Evolutionary conservation across 1,140 invertebrate species (phyloP).

Genomic region (Cyphomyrmex costatus): DNA sequence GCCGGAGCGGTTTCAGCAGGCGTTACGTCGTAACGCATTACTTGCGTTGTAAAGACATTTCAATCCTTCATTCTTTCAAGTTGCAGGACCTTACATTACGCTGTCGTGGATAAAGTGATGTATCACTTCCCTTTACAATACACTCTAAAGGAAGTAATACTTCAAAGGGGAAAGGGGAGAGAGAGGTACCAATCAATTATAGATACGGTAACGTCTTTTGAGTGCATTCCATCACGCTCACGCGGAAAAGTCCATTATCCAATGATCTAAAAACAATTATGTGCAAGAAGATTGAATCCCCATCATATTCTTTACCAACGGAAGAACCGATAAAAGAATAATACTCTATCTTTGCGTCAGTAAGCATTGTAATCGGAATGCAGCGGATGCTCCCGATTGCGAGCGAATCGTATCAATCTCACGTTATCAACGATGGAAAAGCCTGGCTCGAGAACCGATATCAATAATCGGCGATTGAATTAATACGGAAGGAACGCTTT

Average conservation of each 20-base stretch:
- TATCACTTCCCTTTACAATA: slow-evolving; percentile 43
- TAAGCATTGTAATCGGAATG: slow-evolving; percentile 36
- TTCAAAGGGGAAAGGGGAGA: slow-evolving; percentile 13
- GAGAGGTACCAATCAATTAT: slow-evolving; percentile 50
- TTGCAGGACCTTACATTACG: slow-evolving; percentile 45
- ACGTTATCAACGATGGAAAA: slow-evolving; percentile 45
- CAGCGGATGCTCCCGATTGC: slow-evolving; percentile 46
- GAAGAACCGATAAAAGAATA: slow-evolving; percentile 41
- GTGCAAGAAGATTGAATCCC: slow-evolving; percentile 30
- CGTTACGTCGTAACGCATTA: slow-evolving; percentile 10
- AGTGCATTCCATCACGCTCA: slow-evolving; percentile 1
- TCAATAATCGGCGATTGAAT: slow-evolving; percentile 68
- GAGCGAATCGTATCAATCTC: slow-evolving; percentile 62
- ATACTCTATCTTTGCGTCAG: slow-evolving; percentile 15
- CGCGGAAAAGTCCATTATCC: slow-evolving; percentile 36
- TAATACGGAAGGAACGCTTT: slow-evolving; percentile 65
- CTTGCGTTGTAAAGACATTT: slow-evolving; percentile 31
- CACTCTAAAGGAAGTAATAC: slow-evolving; percentile 51
- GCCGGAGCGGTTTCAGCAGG: background rate
- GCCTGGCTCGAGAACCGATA: slow-evolving; percentile 50
- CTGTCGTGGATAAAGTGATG: slow-evolving; percentile 60
- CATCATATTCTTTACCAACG: background rate
- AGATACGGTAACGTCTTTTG: slow-evolving; percentile 39
- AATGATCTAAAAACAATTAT: slow-evolving; percentile 53
- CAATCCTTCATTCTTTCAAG: slow-evolving; percentile 47